Base-by-base conservation (phyloP, 30 jellyfish, hydroid and myxozoan genomes). In the Pelagia noctiluca region DNA sequence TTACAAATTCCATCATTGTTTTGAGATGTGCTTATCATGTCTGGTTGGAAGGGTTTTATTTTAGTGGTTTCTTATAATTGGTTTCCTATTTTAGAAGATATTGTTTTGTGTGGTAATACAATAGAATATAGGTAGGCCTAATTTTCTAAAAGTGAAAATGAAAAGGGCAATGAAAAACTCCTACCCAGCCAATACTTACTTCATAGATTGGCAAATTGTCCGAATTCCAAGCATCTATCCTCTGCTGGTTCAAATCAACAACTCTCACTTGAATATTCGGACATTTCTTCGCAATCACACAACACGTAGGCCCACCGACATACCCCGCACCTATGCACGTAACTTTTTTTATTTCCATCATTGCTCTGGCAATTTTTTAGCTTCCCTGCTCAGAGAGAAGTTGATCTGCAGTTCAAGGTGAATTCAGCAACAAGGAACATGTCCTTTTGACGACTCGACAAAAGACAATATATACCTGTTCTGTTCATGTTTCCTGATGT, bases 301-400 rank as follows among this genome's bases (percentile, higher is more conserved):
- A 71, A 50, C 97, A 94, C 53, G 97, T 94, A 21, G 97, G 97
- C 60, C 97, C 99, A 63, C 99, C 99, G 23, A 94, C 99, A 76
- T 94, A 94, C 12, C 99, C 99, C 12, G 99, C 99, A 23, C 99
- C 99, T 8, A 94, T 88, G 53, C 97, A 94, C 32, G 94, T 71
- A 26, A 94, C 81, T 49, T 73, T 84, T 32, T 71, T 88, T 35
- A 93, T 67, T 35, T 47, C 82, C 24, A 25, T 71, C 92, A 82
- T 82, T 10, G n/a, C n/a, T 52, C 26, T 19, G 12, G 2, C 16
- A 52, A 52, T 52, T 8, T 3, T 2, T 3, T 4, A 25, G 7
- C 2, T 3, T 19, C 68, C 26, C 26, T 52, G 2, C 7, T 19
- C 2, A 19, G 26, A 4, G 68, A 3, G 2, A 52, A 52, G 26